A percentile compares a stretch with the other conserved stretches of the same genome.
phyloP scores from a whole-genome alignment of 2,113 vertebrate genomes.

The Sula dactylatra region DNA sequence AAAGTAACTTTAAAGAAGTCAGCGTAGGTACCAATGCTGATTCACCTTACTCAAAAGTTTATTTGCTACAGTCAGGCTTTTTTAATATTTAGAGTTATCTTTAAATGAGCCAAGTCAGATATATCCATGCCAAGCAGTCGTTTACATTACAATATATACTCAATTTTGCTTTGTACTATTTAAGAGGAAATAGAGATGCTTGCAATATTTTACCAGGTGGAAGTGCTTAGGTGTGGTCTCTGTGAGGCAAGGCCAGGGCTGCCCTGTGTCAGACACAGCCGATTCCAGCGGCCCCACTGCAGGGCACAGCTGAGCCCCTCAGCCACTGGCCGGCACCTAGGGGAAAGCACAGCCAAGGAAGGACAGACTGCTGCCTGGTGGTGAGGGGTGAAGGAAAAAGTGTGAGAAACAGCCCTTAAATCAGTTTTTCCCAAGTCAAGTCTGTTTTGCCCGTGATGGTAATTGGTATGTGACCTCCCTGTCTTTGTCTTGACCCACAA shows the following conservation, averaged over 20 bases:
- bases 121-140: background rate
- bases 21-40: background rate
- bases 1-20: background rate
- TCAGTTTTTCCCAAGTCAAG: background rate
- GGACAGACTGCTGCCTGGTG: background rate
- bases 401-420: background rate
- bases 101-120: background rate
- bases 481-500: background rate
- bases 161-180: background rate
- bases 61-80: background rate
- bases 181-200: background rate
- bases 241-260: background rate
- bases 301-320: background rate
- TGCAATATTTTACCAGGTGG: background rate
- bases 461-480: background rate
- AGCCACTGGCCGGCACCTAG: rapidly evolving
- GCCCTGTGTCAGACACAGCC: rapidly evolving
- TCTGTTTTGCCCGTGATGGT: background rate
- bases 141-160: background rate
- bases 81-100: background rate
- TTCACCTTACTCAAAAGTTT: background rate
- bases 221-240: background rate
- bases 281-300: rapidly evolving
- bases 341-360: background rate
- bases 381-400: background rate